Base-by-base conservation (phyloP, 2,888 invertebrate genomes). In the Drosophila helvetica region DNA sequence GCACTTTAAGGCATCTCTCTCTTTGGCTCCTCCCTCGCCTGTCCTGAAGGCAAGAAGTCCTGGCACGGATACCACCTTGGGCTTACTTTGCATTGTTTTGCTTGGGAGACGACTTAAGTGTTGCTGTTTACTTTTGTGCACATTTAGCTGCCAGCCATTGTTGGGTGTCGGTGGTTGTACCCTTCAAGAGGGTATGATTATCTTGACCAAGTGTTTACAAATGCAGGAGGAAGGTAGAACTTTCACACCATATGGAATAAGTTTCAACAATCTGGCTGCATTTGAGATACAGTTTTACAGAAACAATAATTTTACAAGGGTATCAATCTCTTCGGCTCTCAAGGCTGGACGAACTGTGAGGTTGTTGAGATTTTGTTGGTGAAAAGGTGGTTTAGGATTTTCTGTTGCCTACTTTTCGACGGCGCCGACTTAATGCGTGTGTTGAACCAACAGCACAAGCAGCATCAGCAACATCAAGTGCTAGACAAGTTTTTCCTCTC, bases 61-160 rank as follows among this genome's bases (percentile, higher is more conserved):
- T 38, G 38, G 38, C 38, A 38, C 38, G 25, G 46, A 50, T 59
- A 30, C 48, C 45, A 74, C 67, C 69, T 53, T 47, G 68, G 58
- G 45, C 63, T 60, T 56, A 58, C 69, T 72, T 88, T 60, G 72
- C 68, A 73, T 84, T 89, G 88, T 89, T 83, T 84, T 88, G 68
- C 59, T 72, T 69, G 62, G 60, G 67, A 71, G 60, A 48, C 58
- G 68, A 78, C 86, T 83, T 87, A 89, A 89, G 88, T 85, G 88
- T 78, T 74, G 70, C 76, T 86, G 87, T 85, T 88, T 82, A 69
- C 86, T 87, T 78, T 78, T 73, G 65, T 75, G 78, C 76, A 69
- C 83, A 78, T 87, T 89, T 81, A 61, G 85, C 86, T 78, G 82
- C 50, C 82, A 70, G 86, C 63, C 57, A 70, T 81, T 84, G 54